Conservation (phyloP, 37 sponge, comb jelly and placozoan species). For the Agelas oroides region DNA sequence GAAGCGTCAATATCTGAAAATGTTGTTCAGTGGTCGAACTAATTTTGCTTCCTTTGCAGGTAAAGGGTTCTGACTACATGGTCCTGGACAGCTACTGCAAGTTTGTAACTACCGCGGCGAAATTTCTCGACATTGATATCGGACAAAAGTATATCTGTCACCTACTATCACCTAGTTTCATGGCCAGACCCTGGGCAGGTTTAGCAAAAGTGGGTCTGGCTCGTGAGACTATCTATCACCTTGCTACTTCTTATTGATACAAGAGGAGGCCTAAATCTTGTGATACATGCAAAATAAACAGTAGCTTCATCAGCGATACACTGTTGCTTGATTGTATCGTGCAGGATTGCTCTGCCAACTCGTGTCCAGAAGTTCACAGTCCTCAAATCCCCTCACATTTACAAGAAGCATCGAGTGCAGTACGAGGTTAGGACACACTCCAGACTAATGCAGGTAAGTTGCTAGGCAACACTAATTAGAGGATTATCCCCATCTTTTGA, state of each 20-base stretch:
- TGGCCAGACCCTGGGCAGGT: too few species aligned
- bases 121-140: slow-evolving; percentile 77
- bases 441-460: slow-evolving; percentile 74
- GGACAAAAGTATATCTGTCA: slow-evolving; percentile 44
- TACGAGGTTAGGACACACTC: slow-evolving; percentile 87
- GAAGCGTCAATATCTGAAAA: too few species aligned
- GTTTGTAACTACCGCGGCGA: slow-evolving; percentile 78
- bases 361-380: slow-evolving; percentile 84
- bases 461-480: too few species aligned
- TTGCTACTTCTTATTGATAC: too few species aligned
- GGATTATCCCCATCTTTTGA: not conserved
- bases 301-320: too few species aligned
- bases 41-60: slow-evolving; percentile 13
- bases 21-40: too few species aligned
- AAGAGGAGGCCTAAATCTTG: too few species aligned
- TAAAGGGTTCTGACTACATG: slow-evolving; percentile 83
- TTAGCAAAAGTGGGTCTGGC: too few species aligned
- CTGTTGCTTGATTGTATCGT: too few species aligned
- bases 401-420: slow-evolving; percentile 94
- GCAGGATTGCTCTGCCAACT: slow-evolving; percentile 80
- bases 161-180: too few species aligned
- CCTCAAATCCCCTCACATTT: slow-evolving; percentile 91
- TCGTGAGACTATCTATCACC: too few species aligned
- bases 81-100: slow-evolving; percentile 90
- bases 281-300: too few species aligned